Evolutionary conservation across 1,140 invertebrate genomes (phyloP), one percentile per base, ranked within the genome.

Genomic region (Halesus radiatus): DNA sequence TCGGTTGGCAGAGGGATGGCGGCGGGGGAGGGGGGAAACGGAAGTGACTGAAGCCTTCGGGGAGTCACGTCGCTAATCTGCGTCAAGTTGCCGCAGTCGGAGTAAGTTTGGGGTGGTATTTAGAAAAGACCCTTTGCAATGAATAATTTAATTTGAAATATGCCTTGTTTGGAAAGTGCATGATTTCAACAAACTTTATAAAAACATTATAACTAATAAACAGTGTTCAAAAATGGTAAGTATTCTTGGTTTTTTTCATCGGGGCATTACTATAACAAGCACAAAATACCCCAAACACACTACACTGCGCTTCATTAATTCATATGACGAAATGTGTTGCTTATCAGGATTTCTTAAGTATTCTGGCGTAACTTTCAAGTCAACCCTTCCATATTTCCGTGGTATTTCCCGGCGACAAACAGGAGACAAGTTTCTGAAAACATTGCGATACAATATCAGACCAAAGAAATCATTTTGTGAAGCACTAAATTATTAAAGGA

Each of bases 401-500:
- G 37, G 7, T 45, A 13, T 45, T 18, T 4, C 13, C 7, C 20
- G 15, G 26, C 2, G 6, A 23, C 23, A n/a, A 66, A 58, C 5
- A 58, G 15, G 5, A 60, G 45, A 45, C 10, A 45, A 45, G 10
- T 45, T 1, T 45, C 37, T 10, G 37, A 45, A 45, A 10, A 45
- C 37, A 13, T 10, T 10, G 16, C 50, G 37, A 23, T 16, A 50
- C 20, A 60, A 37, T 81, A 81, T 81, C 76, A 75, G 76, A 75
- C 76, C 54, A 70, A 81, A 81, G 80, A 81, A 81, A 81, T 78
- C 80, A 81, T 75, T 78, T 66, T 72, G 80, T 53, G 66, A 76
- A 76, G 80, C 53, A 81, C 76, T 76, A 77, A 81, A 73, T 81
- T 78, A 77, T 81, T 56, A 58, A 81, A 52, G 52, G 52, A 45